Percentiles rank a stretch among this genome's conserved stretches.
These are phyloP conservation scores for Aulostomus chinensis DNA, from an alignment of 2,797 vertebrate species.

Conservation along the genomic window DNA sequence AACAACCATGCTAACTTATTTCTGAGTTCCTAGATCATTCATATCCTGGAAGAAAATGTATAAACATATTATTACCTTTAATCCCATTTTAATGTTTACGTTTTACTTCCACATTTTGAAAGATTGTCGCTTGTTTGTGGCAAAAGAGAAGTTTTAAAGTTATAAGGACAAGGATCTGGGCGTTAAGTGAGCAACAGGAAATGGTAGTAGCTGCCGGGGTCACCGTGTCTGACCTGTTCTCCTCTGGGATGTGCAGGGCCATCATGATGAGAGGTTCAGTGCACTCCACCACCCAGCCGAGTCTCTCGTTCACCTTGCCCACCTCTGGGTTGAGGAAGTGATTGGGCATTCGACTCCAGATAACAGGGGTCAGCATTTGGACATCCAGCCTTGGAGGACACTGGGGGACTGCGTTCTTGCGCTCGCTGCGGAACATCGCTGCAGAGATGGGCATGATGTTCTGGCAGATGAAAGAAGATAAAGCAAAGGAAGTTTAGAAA, in stretches of 20 bases:
- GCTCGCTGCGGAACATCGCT: constrained; percentile 94
- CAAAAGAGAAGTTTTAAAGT: too few species aligned
- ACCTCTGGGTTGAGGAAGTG: constrained; percentile 86
- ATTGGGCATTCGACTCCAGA: constrained; percentile 96
- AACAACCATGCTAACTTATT: too few species aligned
- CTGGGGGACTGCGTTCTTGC: constrained; percentile 90
- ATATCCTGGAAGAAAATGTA: too few species aligned
- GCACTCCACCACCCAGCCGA: constrained; percentile 92
- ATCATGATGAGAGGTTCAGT: constrained; percentile 90
- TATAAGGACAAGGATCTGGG: too few species aligned
- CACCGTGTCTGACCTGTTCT: constrained; percentile 85
- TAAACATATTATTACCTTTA: too few species aligned
- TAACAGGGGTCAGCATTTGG: constrained; percentile 89
- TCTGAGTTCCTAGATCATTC: too few species aligned
- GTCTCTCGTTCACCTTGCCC: constrained; percentile 80
- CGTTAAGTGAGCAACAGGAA: too few species aligned
- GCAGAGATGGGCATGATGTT: constrained; percentile 98
- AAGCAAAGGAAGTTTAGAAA: background rate
- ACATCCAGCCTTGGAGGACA: constrained; percentile 88
- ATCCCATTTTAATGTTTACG: too few species aligned
- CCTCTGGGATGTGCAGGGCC: constrained; percentile 94
- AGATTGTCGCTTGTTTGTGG: too few species aligned
- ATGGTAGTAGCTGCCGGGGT: too few species aligned
- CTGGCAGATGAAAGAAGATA: constrained; percentile 59
- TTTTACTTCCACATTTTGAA: too few species aligned